A percentile compares a stretch with the other conserved stretches of the same genome.
Conservation (phyloP, 37 sponge, comb jelly and placozoan genomes). For the Spongilla lacustris region DNA sequence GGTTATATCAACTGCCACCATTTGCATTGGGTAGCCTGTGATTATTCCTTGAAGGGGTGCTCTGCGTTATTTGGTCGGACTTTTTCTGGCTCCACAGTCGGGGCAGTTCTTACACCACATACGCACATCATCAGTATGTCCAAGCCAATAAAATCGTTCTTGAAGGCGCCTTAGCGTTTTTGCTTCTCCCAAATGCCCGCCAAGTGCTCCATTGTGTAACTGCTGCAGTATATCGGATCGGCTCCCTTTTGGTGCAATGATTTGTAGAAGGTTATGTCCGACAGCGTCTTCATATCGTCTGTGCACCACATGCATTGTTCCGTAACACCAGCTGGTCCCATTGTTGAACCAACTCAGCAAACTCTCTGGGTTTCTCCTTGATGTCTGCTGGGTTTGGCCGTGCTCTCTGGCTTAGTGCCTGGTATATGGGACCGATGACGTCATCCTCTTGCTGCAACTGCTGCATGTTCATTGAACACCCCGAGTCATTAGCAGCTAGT, state of each 20-base stretch:
- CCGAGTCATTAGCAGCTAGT: no score
- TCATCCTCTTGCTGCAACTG: no score
- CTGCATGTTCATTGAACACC: no score
- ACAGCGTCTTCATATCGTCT: neutral
- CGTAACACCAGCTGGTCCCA: no score
- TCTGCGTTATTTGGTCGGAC: neutral
- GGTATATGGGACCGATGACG: no score
- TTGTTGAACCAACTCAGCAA: no score
- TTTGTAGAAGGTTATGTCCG: neutral
- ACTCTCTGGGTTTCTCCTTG: no score
- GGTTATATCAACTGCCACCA: slow-evolving; percentile 17
- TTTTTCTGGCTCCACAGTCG: slow-evolving; percentile 6
- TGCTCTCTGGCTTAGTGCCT: no score
- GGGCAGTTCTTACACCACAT: neutral
- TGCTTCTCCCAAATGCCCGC: slow-evolving; percentile 16
- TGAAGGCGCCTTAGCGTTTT: slow-evolving; percentile 18
- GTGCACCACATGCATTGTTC: slow-evolving; percentile 3
- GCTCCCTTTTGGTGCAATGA: neutral
- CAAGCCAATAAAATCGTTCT: slow-evolving; percentile 46
- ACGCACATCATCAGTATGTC: slow-evolving; percentile 11
- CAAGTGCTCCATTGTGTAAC: slow-evolving; percentile 6
- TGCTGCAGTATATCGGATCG: slow-evolving; percentile 9
- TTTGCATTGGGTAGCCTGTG: slow-evolving; percentile 20
- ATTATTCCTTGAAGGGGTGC: slow-evolving; percentile 7
- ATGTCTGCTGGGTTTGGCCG: no score